Base-by-base conservation (phyloP, 2,797 vertebrate species). In the Phaenicophaeus curvirostris region DNA sequence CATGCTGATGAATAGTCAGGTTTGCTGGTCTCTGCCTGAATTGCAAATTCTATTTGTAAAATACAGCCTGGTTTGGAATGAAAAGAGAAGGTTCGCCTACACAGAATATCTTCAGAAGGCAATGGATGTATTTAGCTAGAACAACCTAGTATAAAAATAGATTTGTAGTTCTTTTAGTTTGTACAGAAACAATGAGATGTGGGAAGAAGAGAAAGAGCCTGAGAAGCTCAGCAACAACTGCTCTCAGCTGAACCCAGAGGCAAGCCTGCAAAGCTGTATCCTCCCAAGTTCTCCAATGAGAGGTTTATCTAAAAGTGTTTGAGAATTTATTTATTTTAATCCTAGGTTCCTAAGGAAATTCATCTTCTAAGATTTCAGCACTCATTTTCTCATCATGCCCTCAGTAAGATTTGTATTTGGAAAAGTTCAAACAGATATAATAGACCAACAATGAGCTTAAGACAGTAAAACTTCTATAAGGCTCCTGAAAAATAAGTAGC, bases 121-220 rank as follows among this genome's bases (percentile, higher is more conserved):
- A 86, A 94, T 63, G 54, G 77, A 68, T 54, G 48, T 16, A 67
- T 76, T 95, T 63, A 91, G 84, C 87, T 80, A 58, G 86, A 93
- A 82, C 57, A 82, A 48, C 50, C n/a, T 68, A 6, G 13, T 53
- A 50, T 33, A 91, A 85, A 95, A 95, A 94, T 87, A 90, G 68
- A 48, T 7, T 46, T 80, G 15, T 77, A 23, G 8, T 85, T 92
- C 84, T 94, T 74, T 94, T 76, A 24, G 67, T 90, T 62, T 87
- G 69, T 75, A 89, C 14, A 27, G 76, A 75, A 94, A 89, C 91
- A 96, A 87, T 93, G 69, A 84, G 55, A 51, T 73, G 72, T 93
- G 80, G 87, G 85, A 95, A 85, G 62, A 75, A 19, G 48, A 80
- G 85, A 89, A 48, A 69, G 48, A 90, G 84, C 74, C 67, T 93